Percentiles rank a stretch among this genome's conserved stretches.
These are phyloP conservation scores for Amitus sp. DNA, from an alignment of 2,888 invertebrate species.

Conservation along the genomic window DNA sequence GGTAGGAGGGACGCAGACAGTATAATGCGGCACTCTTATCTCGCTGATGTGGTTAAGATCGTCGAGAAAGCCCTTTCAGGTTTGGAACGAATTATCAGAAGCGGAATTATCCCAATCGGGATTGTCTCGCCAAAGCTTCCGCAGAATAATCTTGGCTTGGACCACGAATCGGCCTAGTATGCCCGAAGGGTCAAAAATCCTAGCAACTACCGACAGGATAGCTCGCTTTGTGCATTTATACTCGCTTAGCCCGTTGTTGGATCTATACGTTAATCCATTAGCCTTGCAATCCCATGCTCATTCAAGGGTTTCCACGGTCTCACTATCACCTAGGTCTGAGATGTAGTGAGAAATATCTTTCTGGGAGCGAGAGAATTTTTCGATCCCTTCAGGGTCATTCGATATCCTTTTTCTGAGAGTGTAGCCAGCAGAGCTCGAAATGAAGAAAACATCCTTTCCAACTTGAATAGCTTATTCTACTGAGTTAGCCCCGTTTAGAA, in stretches of 20 bases:
- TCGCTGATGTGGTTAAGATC: conserved; percentile 22
- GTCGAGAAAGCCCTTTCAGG: conserved; percentile 24
- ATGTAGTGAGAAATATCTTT: conserved; percentile 1
- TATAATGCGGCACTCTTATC: conserved; percentile 19
- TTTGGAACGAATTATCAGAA: conserved; percentile 3
- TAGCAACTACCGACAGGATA: conserved; percentile 30
- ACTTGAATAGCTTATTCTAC: conserved; percentile 28
- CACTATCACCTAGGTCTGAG: conserved; percentile 2
- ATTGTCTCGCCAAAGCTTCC: conserved; percentile 11
- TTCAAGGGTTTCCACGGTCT: conserved; percentile 13
- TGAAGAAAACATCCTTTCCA: conserved; percentile 18
- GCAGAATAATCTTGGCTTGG: conserved; percentile 39
- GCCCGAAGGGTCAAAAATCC: conserved; percentile 44
- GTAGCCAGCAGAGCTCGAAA: conserved; percentile 26
- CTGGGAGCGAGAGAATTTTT: neutral
- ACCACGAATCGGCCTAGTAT: conserved; percentile 41
- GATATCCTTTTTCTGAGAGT: conserved; percentile 40
- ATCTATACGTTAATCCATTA: conserved; percentile 18
- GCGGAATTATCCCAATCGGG: conserved; percentile 9
- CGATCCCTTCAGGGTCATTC: conserved; percentile 3
- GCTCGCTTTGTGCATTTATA: conserved; percentile 4
- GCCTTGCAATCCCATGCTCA: conserved; percentile 20
- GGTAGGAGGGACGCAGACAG: neutral
- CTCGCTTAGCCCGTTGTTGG: neutral
- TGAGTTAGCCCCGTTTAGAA: conserved; percentile 34